phyloP scores from a whole-genome alignment of 2,888 invertebrate genomes.

The Spisula solida region DNA sequence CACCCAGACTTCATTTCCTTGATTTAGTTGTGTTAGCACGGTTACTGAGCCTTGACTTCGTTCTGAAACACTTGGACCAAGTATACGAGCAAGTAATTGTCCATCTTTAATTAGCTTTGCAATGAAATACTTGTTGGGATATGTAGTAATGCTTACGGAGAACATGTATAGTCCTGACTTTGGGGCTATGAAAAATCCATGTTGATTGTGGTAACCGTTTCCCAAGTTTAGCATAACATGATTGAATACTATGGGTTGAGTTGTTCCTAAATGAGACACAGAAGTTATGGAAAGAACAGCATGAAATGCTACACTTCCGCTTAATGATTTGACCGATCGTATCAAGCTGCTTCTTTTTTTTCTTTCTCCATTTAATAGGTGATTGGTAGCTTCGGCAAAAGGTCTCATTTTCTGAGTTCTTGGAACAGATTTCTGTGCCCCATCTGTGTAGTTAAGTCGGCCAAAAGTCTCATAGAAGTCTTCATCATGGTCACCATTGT shows the following conservation, averaged over 20 bases:
- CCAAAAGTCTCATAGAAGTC: neutral
- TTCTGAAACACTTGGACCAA: neutral
- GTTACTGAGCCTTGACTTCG: constrained; percentile 30
- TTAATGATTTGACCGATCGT: no score
- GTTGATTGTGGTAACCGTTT: constrained; percentile 26
- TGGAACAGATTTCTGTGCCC: neutral
- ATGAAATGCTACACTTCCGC: constrained; percentile 23
- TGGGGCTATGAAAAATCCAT: constrained; percentile 37
- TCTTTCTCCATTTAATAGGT: neutral
- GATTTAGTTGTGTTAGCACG: neutral
- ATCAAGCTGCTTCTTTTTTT: neutral
- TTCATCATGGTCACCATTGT: neutral
- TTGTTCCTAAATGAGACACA: neutral
- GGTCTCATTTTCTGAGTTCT: no score
- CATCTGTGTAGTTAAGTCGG: neutral
- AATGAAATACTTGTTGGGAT: neutral
- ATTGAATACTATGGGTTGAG: constrained; percentile 28
- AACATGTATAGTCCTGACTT: constrained; percentile 33
- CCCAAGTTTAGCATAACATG: neutral
- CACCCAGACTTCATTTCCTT: constrained; percentile 36
- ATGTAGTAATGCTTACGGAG: neutral
- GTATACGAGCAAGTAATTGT: neutral
- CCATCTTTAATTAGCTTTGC: neutral
- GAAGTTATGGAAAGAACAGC: neutral
- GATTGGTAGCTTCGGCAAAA: no score